Evolutionary conservation across 2,113 vertebrate genomes (phyloP), one percentile per base, ranked within the genome.

Genomic region (Camelus dromedarius): DNA sequence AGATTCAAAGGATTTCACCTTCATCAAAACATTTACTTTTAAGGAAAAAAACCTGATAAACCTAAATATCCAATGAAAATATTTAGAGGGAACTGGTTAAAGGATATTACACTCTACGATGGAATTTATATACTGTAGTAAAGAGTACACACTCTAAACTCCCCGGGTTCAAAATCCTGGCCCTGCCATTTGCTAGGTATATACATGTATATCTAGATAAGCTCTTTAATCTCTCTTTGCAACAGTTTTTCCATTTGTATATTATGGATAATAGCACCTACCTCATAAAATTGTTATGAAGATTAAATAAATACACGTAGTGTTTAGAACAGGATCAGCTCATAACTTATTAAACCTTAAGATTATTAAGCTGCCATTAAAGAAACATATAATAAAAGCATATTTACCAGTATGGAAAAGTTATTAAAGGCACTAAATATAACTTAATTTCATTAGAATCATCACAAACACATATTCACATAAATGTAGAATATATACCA

Each of bases 1-100:
- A 94, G 60, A 92, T 73, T 88, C 19, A 91, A 83, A 95, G 12
- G 35, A 91, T 69, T 80, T 93, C 26, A 62, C 16, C 10, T 93
- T 83, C 52, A 28, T 4, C 38, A 14, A 80, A 84, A 28, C 30
- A 70, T 66, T 69, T 82, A 58, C 24, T 96, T 89, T 93, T 60
- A 83, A 50, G 48, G 46, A 19, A 46, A 48, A 73, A 72, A 54
- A 46, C 14, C 0, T 67, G n/a, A 18, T 58, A 97, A 82, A 97
- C 16, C 46, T 77, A 91, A 73, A 50, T 81, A 85, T 70, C n/a
- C 42, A 97, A 89, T 14, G 75, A 79, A 56, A 26, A 32, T 82
- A 66, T 19, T 95, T 81, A 81, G 46, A 76, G 6, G 19, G 14
- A 9, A 81, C 0, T 72, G 56, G 42, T 69, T 87, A 87, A 82